These are phyloP conservation scores for Hyperoplus immaculatus DNA, from an alignment of 2,797 vertebrate genomes.

Conservation along the genomic window DNA sequence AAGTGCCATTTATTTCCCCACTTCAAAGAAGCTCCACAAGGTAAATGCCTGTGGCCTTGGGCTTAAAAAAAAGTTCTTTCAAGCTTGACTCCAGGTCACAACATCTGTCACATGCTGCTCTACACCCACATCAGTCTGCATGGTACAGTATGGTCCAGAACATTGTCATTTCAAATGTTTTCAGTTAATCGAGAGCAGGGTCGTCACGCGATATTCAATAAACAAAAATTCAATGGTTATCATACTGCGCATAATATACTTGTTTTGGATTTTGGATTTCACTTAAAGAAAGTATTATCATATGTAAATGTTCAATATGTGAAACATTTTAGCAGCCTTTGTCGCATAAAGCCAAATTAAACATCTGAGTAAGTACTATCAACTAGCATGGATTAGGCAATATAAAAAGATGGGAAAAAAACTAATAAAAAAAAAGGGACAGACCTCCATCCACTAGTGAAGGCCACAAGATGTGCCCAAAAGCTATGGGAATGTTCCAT, in stretches of 20 bases:
- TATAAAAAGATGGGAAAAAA: background rate
- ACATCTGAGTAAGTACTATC: background rate
- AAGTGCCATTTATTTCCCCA: background rate
- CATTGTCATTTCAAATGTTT: too few relatives aligned
- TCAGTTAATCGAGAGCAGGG: background rate
- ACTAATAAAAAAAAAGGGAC: background rate
- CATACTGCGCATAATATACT: too few relatives aligned
- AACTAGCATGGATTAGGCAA: background rate
- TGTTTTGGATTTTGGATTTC: background rate
- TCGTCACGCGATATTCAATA: background rate
- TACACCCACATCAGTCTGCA: background rate
- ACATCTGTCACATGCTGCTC: background rate
- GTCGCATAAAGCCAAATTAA: background rate
- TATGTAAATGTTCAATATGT: background rate
- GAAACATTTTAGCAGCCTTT: background rate
- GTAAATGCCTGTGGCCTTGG: too few relatives aligned
- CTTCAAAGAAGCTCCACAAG: background rate
- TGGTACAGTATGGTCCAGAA: background rate
- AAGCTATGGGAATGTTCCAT: background rate
- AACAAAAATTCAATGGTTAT: background rate
- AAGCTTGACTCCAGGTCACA: background rate
- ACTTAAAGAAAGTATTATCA: background rate
- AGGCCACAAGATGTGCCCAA: background rate
- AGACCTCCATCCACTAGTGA: background rate
- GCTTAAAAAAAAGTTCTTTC: background rate